Conservation (phyloP, 2,113 vertebrate genomes). For the Columbina picui region DNA sequence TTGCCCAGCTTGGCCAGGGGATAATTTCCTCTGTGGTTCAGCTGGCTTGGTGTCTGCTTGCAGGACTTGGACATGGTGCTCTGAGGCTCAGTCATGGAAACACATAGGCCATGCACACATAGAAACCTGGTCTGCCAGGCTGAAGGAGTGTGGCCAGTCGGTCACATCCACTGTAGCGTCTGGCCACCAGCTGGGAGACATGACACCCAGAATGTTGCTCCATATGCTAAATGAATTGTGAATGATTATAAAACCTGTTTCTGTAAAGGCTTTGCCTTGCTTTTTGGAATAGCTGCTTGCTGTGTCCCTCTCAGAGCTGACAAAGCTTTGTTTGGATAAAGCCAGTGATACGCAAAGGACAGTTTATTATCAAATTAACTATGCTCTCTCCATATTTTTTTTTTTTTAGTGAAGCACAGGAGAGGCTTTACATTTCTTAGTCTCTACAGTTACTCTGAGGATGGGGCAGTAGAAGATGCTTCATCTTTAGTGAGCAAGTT, state of each 20-base stretch:
- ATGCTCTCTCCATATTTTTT: not conserved
- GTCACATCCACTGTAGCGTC: conserved; percentile 1
- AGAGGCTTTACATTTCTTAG: not conserved
- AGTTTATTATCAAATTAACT: not conserved
- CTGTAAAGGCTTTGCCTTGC: conserved; percentile 38
- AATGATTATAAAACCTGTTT: conserved; percentile 47
- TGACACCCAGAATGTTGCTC: conserved; percentile 53
- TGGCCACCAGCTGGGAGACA: conserved; percentile 62
- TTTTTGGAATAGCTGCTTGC: not conserved
- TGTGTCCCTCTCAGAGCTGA: not conserved
- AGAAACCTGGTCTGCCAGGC: conserved; percentile 13
- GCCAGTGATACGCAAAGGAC: not conserved
- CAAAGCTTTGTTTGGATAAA: not conserved
- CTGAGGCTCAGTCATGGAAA: conserved; percentile 19
- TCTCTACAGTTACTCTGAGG: not conserved
- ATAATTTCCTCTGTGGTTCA: conserved; percentile 43
- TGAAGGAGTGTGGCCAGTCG: conserved; percentile 53
- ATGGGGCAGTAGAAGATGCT: not conserved
- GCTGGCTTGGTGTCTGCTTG: not conserved
- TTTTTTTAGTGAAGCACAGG: not conserved
- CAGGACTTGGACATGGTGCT: conserved; percentile 4
- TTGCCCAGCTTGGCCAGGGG: not conserved
- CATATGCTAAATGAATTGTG: conserved; percentile 60
- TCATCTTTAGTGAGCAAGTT: not conserved
- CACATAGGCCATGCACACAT: not conserved